Base-by-base conservation (phyloP, 2,113 vertebrate species). In the Pelobates fuscus region DNA sequence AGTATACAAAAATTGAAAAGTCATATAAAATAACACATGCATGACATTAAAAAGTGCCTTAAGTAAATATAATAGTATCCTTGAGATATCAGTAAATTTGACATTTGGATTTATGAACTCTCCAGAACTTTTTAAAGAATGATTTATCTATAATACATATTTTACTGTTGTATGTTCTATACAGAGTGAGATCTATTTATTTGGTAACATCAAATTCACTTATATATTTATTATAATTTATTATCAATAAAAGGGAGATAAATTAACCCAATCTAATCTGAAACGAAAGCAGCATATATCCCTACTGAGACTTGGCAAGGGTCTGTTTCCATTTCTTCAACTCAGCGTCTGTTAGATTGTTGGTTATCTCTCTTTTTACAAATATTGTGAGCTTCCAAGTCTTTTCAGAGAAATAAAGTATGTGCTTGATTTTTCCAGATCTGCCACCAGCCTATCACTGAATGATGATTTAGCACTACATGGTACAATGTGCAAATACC, bases 401-500 rank as follows among this genome's bases (percentile, higher is more conserved):
- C 55, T 61, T 37, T 27, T 76, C 27, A 49, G 26, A 5, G 21
- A 64, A 67, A 77, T 77, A 68, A 52, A 68, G 55, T 37, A 67
- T 32, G 54, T 67, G 41, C 55, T 76, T 76, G 64, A 76, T 24
- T 76, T 68, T 44, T 76, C 67, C 63, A 60, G 72, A 67, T 59
- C 52, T 60, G 64, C 37, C 72, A 76, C 63, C 59, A 76, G 64
- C 72, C 63, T 57, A 60, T 58, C 64, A 76, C n/a, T 67, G 65
- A 67, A 77, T 77, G 73, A 77, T 68, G 73, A 77, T 68, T 77
- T 37, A 77, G 64, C 57, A 68, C 41, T 77, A 77, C 73, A 77
- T 67, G 64, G 73, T 68, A 68, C 65, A 61, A 77, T 61, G 65
- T 68, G 64, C 73, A 77, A 77, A 77, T 77, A 77, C 64, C 73